A percentile compares a stretch with the other conserved stretches of the same genome.
Conservation (phyloP, 2,888 invertebrate species). For the Cephus spinipes region DNA sequence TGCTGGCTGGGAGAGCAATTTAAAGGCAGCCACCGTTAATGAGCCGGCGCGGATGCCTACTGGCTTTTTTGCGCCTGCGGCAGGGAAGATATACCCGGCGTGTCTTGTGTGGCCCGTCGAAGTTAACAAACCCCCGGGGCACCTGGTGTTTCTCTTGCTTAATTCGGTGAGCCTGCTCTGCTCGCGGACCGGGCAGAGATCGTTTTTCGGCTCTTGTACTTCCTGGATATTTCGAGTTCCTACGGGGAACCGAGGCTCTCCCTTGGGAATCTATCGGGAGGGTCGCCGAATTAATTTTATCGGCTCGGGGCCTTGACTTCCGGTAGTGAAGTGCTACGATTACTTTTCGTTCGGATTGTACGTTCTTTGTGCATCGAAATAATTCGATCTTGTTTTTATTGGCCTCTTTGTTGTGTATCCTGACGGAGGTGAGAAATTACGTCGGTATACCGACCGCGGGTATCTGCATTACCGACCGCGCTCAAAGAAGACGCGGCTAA, state of each 20-base stretch:
- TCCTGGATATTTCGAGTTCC: not conserved
- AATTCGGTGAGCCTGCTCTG: not conserved
- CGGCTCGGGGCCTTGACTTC: too few species aligned
- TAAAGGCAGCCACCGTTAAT: constrained; percentile 63
- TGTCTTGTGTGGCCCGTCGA: constrained; percentile 42
- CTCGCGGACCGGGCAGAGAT: not conserved
- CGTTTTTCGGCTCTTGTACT: not conserved
- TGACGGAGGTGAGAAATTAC: not conserved
- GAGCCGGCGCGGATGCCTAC: constrained; percentile 64
- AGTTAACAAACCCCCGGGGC: constrained; percentile 51
- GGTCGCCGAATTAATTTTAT: not conserved
- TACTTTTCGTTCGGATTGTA: not conserved
- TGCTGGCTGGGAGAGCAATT: constrained; percentile 54
- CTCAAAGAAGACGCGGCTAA: not conserved
- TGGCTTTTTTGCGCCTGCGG: constrained; percentile 59
- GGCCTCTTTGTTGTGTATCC: not conserved
- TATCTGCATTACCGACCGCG: not conserved
- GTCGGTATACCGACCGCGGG: not conserved
- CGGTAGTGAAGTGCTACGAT: too few species aligned
- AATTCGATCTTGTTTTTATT: not conserved
- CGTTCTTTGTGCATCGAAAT: not conserved
- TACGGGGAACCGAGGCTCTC: not conserved
- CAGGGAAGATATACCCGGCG: constrained; percentile 27
- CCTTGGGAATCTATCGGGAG: not conserved
- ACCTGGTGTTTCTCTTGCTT: constrained; percentile 33